A percentile compares a stretch with the other conserved stretches of the same genome.
Evolutionary conservation across 2,113 vertebrate species (phyloP).

Genomic region (Peromyscus leucopus): DNA sequence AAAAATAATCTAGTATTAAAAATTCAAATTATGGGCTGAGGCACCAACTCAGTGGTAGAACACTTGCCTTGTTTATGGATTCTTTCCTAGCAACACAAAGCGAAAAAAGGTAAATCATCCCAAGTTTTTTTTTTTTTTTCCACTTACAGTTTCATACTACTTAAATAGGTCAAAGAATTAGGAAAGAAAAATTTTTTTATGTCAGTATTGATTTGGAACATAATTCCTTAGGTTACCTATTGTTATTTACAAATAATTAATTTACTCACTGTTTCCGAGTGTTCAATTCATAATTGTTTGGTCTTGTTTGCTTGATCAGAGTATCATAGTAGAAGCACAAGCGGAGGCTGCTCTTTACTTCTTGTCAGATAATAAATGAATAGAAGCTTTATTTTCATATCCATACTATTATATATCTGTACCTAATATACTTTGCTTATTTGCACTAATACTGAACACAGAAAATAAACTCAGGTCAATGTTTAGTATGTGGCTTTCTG

Average conservation of each 20-base stretch:
- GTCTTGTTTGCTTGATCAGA: not conserved
- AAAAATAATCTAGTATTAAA: not conserved
- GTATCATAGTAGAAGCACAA: not conserved
- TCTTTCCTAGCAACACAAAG: not conserved
- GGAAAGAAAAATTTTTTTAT: not conserved
- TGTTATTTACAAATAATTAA: not conserved
- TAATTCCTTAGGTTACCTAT: not conserved
- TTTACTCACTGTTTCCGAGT: not conserved
- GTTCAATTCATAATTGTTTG: not conserved
- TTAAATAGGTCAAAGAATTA: conserved; percentile 14
- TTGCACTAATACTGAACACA: not conserved
- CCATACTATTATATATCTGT: not conserved
- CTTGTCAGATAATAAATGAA: not conserved
- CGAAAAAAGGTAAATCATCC: not conserved
- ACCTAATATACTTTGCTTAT: conserved; percentile 18
- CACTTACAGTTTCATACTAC: conserved; percentile 41
- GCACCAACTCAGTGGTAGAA: not conserved
- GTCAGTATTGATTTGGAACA: not conserved
- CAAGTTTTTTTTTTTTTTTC: conserved; percentile 5
- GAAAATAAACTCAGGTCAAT: not conserved
- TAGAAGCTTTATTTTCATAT: conserved; percentile 38
- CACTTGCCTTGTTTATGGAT: not conserved
- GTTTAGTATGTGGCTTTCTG: not conserved
- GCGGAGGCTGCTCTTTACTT: not conserved
- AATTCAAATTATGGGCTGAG: not conserved